Evolutionary conservation across 2,888 invertebrate genomes (phyloP), one percentile per base, ranked within the genome.

Genomic region (Ornithoptera priamus): DNA sequence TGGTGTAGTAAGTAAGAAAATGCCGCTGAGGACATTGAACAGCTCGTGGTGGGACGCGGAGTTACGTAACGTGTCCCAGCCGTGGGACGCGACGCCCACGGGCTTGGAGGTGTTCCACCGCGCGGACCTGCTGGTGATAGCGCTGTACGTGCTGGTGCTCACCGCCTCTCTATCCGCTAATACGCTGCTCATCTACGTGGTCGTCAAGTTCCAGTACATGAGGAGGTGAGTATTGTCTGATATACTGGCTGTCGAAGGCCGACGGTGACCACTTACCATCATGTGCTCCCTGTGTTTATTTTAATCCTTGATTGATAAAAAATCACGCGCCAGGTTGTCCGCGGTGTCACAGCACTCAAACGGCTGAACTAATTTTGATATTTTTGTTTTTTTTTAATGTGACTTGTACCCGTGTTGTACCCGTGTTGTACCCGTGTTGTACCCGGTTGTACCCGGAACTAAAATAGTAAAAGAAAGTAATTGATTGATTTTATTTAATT

Each of bases 141-240:
- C 90, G 65, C 84, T 95, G 73, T 96, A 96, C 76, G 93, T 95
- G 67, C 94, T 94, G 0, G 94, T 96, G 68, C 93, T 95, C 75
- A 86, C 94, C 0, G 86, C 95, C 0, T 95, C 96, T 1, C 88
- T 95, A 58, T 89, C 94, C 0, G 95, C 95, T 7, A 96, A 96
- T 76, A 92, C 94, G 7, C 87, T 96, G 77, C 94, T 96, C 64
- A 95, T 96, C 75, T 91, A 95, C 73, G 94, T 95, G 42, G 95
- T 96, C 75, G 93, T 95, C 85, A 95, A 95, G 83, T 95, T 95
- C 83, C 94, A 95, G 84, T 95, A 95, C 77, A 95, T 95, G 94
- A 90, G 95, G 76, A 96, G 95, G 96, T 96, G 81, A 93, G 94
- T 85, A 7, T 53, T 39, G 1, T 10, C 10, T 39, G 8, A 1